Conservation (phyloP, 2,797 vertebrate species). For the Eidolon dupreanum region DNA sequence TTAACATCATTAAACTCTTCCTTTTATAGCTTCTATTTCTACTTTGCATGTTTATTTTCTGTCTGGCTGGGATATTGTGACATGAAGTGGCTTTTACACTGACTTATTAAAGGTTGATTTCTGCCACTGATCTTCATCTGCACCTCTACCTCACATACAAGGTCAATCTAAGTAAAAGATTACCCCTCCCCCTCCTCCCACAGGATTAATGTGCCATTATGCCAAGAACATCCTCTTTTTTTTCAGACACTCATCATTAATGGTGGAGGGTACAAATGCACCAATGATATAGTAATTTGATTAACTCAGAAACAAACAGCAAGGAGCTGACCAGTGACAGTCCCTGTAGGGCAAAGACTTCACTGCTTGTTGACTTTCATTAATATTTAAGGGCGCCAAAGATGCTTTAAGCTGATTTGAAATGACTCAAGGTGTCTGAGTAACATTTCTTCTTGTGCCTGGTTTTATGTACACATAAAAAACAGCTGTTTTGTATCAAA, state of each 20-base stretch:
- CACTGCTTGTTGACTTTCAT: slow-evolving; percentile 78
- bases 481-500: slow-evolving; percentile 72
- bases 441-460: slow-evolving; percentile 33
- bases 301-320: slow-evolving; percentile 74
- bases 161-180: background rate
- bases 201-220: slow-evolving; percentile 44
- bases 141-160: background rate
- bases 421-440: slow-evolving; percentile 74
- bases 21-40: background rate
- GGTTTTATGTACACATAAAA: slow-evolving; percentile 48
- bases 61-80: slow-evolving; percentile 22
- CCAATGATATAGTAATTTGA: slow-evolving; percentile 57
- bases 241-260: slow-evolving; percentile 60
- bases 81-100: background rate
- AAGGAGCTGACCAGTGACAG: slow-evolving; percentile 62
- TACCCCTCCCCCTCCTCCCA: background rate
- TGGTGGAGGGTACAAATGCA: slow-evolving; percentile 40
- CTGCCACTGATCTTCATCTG: background rate
- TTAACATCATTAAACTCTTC: slow-evolving; percentile 19
- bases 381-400: slow-evolving; percentile 78
- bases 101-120: slow-evolving; percentile 46
- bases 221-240: slow-evolving; percentile 43
- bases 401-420: slow-evolving; percentile 78
- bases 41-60: slow-evolving; percentile 36
- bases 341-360: slow-evolving; percentile 77